These are phyloP conservation scores for Hippocampus abdominalis DNA, from an alignment of 2,113 vertebrate genomes.

Conservation along the genomic window DNA sequence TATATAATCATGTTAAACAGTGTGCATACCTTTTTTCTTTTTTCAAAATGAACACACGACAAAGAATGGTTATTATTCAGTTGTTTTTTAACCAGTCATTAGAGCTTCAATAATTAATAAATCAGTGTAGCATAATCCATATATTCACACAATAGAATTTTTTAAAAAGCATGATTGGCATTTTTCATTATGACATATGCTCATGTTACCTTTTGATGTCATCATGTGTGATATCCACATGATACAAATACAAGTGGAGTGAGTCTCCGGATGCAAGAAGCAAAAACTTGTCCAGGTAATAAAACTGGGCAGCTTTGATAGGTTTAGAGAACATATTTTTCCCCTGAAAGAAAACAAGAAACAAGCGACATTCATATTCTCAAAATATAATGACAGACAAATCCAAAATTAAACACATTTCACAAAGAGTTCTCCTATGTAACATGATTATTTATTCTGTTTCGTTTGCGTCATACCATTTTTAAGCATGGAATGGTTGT, in stretches of 20 bases:
- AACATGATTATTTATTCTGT: not conserved
- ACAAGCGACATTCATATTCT: not conserved
- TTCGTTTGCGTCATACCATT: not conserved
- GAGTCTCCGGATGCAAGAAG: conserved; percentile 79
- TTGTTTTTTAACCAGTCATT: not conserved
- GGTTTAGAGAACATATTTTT: conserved; percentile 68
- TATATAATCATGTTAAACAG: not conserved
- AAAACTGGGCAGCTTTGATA: conserved; percentile 79
- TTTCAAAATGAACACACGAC: not conserved
- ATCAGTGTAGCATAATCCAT: not conserved
- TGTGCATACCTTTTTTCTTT: not conserved
- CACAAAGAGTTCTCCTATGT: not conserved
- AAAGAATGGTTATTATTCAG: not conserved
- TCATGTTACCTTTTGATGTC: conserved; percentile 75
- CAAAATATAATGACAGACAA: not conserved
- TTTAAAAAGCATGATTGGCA: not conserved
- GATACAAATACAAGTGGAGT: conserved; percentile 73
- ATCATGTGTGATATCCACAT: conserved; percentile 69
- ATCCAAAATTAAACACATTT: not conserved
- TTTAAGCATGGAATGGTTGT: not conserved
- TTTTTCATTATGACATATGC: not conserved
- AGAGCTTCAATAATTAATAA: not conserved
- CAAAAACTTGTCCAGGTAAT: conserved; percentile 83
- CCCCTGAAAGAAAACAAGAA: conserved; percentile 65
- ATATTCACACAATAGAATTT: not conserved